Evolutionary conservation across 2,888 invertebrate species (phyloP), one percentile per base, ranked within the genome.

Genomic region (Mamestra brassicae): DNA sequence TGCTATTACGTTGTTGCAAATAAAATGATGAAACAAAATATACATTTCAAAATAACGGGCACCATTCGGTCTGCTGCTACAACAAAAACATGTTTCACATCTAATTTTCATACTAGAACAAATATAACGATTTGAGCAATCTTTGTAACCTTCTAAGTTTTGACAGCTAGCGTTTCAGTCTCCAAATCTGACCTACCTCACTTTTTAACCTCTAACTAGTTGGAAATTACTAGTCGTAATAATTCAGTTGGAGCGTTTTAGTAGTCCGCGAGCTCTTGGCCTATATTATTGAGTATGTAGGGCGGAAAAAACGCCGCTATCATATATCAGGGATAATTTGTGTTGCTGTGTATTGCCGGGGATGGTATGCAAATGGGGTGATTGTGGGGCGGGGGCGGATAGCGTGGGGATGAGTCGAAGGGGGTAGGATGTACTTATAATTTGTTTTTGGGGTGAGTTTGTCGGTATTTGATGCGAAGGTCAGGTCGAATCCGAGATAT

Each of bases 281-380:
- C 78, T 84, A 81, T 76, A 65, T 71, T 72, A 72, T 63, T 54
- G 61, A 76, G 71, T 69, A 80, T 57, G 64, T 78, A 65, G 70
- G 77, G 50, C 65, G 70, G 38, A 54, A 76, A 83, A 83, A 74
- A 72, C 57, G n/a, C 47, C 36, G 50, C 66, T 71, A 74, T 84
- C 81, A 79, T 85, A 82, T 80, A 82, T 85, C 74, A 86, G 67
- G n/a, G 64, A 86, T 84, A 85, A 85, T 83, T 85, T 83, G 85
- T 78, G 72, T 76, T 81, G 68, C 72, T 76, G 62, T 76, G 74
- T 85, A 73, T 75, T 80, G 66, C 60, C 54, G 72, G 63, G 79
- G 74, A 71, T 71, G 82, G 63, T 81, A 85, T 86, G 87, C 87
- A 86, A 85, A 85, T 85, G 72, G 76, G 78, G 71, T 68, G 72